Percentiles rank a stretch among this genome's conserved stretches.
These are phyloP conservation scores for Gymnocheta viridis DNA, from an alignment of 2,888 invertebrate genomes.

Conservation along the genomic window DNA sequence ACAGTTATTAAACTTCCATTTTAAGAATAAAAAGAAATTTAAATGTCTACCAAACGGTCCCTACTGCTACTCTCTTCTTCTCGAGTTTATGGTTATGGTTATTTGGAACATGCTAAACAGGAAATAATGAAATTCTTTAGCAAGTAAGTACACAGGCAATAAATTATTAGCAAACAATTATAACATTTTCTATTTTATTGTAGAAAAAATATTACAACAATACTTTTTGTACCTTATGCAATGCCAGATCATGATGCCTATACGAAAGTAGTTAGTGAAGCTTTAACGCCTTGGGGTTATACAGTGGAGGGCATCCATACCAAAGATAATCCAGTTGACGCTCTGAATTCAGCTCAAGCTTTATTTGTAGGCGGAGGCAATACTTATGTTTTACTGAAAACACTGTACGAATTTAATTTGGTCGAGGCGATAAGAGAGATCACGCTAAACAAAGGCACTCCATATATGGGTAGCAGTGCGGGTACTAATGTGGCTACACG, in stretches of 20 bases:
- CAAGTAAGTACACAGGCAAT: conserved; percentile 82
- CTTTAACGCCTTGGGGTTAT: conserved; percentile 86
- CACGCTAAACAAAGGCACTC: conserved; percentile 85
- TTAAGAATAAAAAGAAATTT: conserved; percentile 18
- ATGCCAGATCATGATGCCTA: conserved; percentile 86
- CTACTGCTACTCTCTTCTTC: conserved; percentile 88
- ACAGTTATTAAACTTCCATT: background rate
- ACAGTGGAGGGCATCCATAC: conserved; percentile 87
- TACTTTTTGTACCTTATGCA: conserved; percentile 91
- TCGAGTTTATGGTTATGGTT: conserved; percentile 86
- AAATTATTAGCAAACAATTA: background rate
- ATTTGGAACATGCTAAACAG: conserved; percentile 86
- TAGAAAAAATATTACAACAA: conserved; percentile 85
- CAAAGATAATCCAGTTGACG: conserved; percentile 83
- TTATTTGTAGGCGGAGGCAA: conserved; percentile 92
- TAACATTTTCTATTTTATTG: background rate
- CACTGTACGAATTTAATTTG: conserved; percentile 86
- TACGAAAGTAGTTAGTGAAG: conserved; percentile 84
- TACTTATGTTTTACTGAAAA: conserved; percentile 88
- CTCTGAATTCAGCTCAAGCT: conserved; percentile 85
- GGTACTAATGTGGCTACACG: conserved; percentile 92
- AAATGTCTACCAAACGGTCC: conserved; percentile 80
- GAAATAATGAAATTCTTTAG: conserved; percentile 85
- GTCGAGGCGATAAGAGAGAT: conserved; percentile 85
- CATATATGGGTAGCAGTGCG: conserved; percentile 91